These are phyloP conservation scores for Columba livia DNA, from an alignment of 2,113 vertebrate species.

Conservation along the genomic window DNA sequence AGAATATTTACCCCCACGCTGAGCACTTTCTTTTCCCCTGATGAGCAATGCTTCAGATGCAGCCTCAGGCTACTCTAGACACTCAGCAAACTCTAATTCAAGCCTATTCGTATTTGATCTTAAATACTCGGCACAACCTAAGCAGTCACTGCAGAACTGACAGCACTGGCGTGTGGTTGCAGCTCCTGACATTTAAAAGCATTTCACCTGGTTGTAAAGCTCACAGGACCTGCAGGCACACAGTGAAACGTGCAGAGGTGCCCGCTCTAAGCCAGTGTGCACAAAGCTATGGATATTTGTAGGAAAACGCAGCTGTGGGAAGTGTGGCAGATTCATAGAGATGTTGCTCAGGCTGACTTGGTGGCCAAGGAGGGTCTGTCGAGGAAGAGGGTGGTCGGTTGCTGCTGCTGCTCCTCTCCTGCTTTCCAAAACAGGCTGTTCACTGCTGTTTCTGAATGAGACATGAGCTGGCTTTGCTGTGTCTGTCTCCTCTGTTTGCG, in stretches of 20 bases:
- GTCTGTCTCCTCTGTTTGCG: not conserved
- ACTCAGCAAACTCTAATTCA: not conserved
- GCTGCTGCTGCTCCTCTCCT: not conserved
- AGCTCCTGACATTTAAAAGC: not conserved
- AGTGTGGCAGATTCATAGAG: not conserved
- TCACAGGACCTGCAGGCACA: not conserved
- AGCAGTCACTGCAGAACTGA: not conserved
- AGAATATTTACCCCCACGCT: constrained; percentile 12
- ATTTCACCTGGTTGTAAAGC: not conserved
- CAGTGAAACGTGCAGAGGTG: not conserved
- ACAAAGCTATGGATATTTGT: not conserved
- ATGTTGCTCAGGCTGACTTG: not conserved
- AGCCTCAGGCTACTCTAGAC: not conserved
- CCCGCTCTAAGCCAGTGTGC: not conserved
- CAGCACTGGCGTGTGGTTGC: rapidly evolving
- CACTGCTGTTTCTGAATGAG: not conserved
- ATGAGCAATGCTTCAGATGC: not conserved
- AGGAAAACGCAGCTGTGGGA: not conserved
- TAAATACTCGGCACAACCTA: not conserved
- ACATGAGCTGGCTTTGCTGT: not conserved
- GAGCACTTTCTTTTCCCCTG: not conserved
- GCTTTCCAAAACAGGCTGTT: not conserved
- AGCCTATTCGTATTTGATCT: not conserved
- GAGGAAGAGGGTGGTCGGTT: not conserved
- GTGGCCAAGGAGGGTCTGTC: not conserved